Base-by-base conservation (phyloP, 2,888 invertebrate species). In the Pteria penguin region DNA sequence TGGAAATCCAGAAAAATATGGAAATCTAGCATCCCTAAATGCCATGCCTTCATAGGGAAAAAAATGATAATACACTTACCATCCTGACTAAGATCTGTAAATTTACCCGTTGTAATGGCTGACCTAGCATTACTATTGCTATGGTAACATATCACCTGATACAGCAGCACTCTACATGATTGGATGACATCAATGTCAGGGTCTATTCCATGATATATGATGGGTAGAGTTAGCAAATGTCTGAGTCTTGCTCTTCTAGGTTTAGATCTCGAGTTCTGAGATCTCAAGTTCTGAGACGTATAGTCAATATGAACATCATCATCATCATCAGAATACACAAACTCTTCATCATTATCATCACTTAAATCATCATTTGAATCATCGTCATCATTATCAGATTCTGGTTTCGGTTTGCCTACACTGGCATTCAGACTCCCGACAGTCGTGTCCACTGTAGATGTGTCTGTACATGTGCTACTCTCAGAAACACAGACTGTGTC, bases 91-190 rank as follows among this genome's bases (percentile, higher is more conserved):
- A 84, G 75, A 65, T 86, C 84, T 8, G 77, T 8, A 45, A 84
- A 75, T 45, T 78, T 57, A 18, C 80, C 80, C 5, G 33, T 72
- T 2, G 65, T 61, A 18, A 79, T 78, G 8, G 82, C 84, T 8
- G 78, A 68, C 60, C 84, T 80, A 18, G 84, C 84, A 18, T 65
- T 68, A 57, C 80, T 82, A 71, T 84, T 86, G 58, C 76, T 80
- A 72, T 81, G 76, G 76, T 72, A 81, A 22, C 60, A 60, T 18
- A 84, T 71, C 2, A 81, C 79, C 66, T 86, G 86, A 66, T 83
- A 82, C 45, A 84, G 55, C 72, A 84, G 75, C 4, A 82, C 80
- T 24, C 84, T 62, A 2, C 72, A 52, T 29, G 76, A 61, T 57
- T 71, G 60, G 0, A 83, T 52, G 18, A 78, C 32, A 54, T 84